Conservation (phyloP, 2,797 vertebrate species). For the Anolis apletophallus region DNA sequence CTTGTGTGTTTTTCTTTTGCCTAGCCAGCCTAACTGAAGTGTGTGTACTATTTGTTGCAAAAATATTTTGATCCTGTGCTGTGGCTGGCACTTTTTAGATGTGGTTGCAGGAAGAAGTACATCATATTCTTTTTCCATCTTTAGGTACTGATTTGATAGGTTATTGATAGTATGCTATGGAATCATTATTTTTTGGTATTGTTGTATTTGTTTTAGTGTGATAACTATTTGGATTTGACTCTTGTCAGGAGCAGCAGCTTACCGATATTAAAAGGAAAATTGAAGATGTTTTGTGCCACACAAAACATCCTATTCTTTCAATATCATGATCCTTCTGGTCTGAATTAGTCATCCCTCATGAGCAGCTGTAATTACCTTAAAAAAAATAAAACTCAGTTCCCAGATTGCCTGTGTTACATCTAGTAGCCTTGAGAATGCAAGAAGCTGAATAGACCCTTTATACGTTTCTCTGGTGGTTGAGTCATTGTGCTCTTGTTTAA, state of each 20-base stretch:
- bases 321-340: background rate
- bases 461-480: constrained; percentile 18
- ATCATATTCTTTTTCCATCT: background rate
- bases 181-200: background rate
- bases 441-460: background rate
- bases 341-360: background rate
- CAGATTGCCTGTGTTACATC: background rate
- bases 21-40: too few relatives aligned
- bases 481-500: accelerated
- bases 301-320: background rate
- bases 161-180: background rate
- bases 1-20: too few relatives aligned
- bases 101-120: background rate
- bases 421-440: background rate
- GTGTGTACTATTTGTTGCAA: too few relatives aligned
- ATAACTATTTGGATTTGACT: background rate
- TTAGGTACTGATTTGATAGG: background rate
- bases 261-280: background rate
- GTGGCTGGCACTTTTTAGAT: background rate
- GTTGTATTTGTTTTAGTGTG: background rate
- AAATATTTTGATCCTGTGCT: too few relatives aligned
- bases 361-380: background rate
- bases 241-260: background rate
- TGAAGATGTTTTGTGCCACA: background rate
- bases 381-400: background rate